These are phyloP conservation scores for Alligator mississippiensis DNA, from an alignment of 2,113 vertebrate species.

Conservation along the genomic window DNA sequence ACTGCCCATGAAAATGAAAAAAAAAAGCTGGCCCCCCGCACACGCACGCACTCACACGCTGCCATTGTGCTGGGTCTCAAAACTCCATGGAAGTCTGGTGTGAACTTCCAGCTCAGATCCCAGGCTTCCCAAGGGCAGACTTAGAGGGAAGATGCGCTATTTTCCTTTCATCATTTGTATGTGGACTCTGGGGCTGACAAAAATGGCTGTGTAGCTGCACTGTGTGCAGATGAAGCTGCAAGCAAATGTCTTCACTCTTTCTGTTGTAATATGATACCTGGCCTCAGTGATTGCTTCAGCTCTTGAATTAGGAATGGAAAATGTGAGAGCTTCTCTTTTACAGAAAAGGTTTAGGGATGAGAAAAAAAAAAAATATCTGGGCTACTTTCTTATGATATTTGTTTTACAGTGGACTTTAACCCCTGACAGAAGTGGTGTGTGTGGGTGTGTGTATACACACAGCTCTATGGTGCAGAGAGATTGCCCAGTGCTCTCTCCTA, in stretches of 20 bases:
- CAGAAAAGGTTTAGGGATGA: constrained; percentile 37
- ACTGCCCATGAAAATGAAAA: not conserved
- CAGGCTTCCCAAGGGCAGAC: constrained; percentile 5
- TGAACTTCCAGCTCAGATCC: constrained; percentile 2
- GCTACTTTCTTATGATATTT: constrained; percentile 20
- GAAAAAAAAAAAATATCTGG: not conserved
- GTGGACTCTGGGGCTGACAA: not conserved
- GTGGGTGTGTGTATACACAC: not conserved
- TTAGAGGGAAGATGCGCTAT: not conserved
- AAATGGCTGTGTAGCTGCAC: constrained; percentile 3
- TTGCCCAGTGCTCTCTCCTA: not conserved
- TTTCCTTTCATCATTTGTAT: not conserved
- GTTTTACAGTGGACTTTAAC: constrained; percentile 7
- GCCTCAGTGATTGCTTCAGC: constrained; percentile 56
- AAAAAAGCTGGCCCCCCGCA: not conserved
- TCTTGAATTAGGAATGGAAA: constrained; percentile 74
- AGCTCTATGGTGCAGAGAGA: accelerated
- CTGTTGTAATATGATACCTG: constrained; percentile 68
- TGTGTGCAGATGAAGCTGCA: constrained; percentile 38
- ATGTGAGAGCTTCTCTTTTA: constrained; percentile 52
- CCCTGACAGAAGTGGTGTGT: not conserved
- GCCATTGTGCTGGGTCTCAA: not conserved
- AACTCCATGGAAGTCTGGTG: not conserved
- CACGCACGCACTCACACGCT: not conserved
- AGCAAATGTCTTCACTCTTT: constrained; percentile 65